A percentile compares a stretch with the other conserved stretches of the same genome.
Conservation (phyloP, 2,113 vertebrate species). For the Elephantulus edwardii region DNA sequence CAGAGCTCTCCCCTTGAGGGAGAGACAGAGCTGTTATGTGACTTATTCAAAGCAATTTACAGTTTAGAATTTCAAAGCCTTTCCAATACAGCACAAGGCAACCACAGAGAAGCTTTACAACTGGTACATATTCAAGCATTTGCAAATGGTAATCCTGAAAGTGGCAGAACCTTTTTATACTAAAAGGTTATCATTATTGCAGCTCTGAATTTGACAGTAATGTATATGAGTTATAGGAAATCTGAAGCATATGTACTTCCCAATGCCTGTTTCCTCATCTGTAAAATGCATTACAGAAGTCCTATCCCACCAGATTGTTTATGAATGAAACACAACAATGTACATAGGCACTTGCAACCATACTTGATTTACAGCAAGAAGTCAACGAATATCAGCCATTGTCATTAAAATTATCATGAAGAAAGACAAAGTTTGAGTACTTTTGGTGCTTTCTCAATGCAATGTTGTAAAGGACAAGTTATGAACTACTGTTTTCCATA, state of each 20-base stretch:
- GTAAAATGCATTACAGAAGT: neutral
- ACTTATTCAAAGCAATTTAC: neutral
- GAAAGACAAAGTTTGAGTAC: neutral
- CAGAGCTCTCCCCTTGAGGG: too few relatives aligned
- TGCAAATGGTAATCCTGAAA: neutral
- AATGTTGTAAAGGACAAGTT: neutral
- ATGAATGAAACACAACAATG: neutral
- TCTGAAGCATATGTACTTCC: neutral
- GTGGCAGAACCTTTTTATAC: neutral
- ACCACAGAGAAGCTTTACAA: neutral
- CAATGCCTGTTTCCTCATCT: neutral
- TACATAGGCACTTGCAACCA: neutral
- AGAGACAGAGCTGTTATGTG: neutral
- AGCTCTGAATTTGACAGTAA: conserved; percentile 30
- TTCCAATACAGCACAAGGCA: neutral
- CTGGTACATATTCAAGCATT: neutral
- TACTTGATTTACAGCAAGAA: neutral
- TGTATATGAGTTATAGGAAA: neutral
- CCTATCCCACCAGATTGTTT: neutral
- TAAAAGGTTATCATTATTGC: conserved; percentile 2
- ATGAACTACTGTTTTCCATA: neutral
- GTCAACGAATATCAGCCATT: neutral
- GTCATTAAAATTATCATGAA: conserved; percentile 6
- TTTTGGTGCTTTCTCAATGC: conserved; percentile 10
- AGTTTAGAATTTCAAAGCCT: neutral